Base-by-base conservation (phyloP, 1,140 invertebrate species). In the Leptonema lineaticorne region DNA sequence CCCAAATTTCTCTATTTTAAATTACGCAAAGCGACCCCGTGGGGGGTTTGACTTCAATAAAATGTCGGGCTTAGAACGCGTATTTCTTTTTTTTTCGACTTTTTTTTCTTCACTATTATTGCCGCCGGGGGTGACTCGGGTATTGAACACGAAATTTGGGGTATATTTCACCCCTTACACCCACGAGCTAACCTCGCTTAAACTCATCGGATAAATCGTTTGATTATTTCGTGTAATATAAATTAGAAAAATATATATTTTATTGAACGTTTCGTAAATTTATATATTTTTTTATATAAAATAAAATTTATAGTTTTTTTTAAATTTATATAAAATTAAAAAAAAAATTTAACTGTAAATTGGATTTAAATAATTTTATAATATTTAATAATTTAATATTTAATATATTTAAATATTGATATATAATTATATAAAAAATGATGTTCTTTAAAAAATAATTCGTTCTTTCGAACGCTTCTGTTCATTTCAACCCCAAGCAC, bases 21-120 rank as follows among this genome's bases (percentile, higher is more conserved):
- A 53, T 53, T 53, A 53, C 50, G 50, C 50, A 53, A 53, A 53
- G 50, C 50, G 50, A 20, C 50, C 50, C 50, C 50, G 22, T 24
- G 50, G 50, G 50, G 50, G 37, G 37, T 11, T 2, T 53, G 50
- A 53, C 50, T 53, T 53, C 50, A 53, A 53, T 53, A 53, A 53
- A 53, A 53, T 26, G 50, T 53, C 50, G 50, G 50, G 50, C 50
- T 53, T 24, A 53, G 50, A 53, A 53, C 27, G 50, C 27, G 50
- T 53, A 26, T 53, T 53, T 53, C 27, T 53, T 48, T 53, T 53
- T 14, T 53, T 53, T 48, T 50, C 27, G 9, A 53, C 22, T 53
- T 53, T 48, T 53, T 53, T 14, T 53, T 53, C 22, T 50, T 53
- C n/a, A 53, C 22, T 53, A 53, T 53, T 53, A 53, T 53, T 53